Conservation (phyloP, 2,113 vertebrate genomes). For the Mustela lutreola region DNA sequence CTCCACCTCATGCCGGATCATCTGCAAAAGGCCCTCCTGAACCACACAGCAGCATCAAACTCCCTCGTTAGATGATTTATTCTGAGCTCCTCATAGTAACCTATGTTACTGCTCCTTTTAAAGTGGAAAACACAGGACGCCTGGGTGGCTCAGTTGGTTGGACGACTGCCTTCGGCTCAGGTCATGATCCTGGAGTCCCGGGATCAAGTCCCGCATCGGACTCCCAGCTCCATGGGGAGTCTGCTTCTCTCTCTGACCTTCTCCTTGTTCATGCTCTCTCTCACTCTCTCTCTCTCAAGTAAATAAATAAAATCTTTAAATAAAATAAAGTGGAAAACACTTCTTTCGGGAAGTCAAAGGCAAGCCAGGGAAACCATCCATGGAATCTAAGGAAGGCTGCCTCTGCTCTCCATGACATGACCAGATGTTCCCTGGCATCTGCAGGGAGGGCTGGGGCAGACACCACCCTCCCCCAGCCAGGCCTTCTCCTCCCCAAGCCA, state of each 20-base stretch:
- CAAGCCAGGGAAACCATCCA: background rate
- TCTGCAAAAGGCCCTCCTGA: background rate
- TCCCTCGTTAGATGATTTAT: accelerated
- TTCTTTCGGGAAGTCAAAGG: background rate
- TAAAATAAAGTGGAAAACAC: background rate
- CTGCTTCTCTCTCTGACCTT: too few species aligned
- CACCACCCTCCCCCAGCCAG: background rate
- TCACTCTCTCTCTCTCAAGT: too few species aligned
- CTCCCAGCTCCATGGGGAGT: too few species aligned
- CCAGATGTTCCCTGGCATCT: accelerated
- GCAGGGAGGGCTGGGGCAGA: background rate
- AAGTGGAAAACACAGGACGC: background rate
- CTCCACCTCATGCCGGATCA: background rate
- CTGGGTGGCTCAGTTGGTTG: too few species aligned
- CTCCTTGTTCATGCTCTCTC: too few species aligned
- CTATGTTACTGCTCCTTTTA: background rate
- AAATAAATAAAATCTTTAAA: too few species aligned
- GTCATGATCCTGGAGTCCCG: too few species aligned
- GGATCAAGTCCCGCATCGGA: too few species aligned
- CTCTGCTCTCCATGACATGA: background rate
- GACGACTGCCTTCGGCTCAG: too few species aligned
- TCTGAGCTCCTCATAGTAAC: background rate
- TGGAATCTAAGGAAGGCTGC: background rate
- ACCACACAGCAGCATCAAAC: background rate
- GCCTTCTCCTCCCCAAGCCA: background rate